phyloP scores from a whole-genome alignment of 2,113 vertebrate species.

The Lycocorax pyrrhopterus region DNA sequence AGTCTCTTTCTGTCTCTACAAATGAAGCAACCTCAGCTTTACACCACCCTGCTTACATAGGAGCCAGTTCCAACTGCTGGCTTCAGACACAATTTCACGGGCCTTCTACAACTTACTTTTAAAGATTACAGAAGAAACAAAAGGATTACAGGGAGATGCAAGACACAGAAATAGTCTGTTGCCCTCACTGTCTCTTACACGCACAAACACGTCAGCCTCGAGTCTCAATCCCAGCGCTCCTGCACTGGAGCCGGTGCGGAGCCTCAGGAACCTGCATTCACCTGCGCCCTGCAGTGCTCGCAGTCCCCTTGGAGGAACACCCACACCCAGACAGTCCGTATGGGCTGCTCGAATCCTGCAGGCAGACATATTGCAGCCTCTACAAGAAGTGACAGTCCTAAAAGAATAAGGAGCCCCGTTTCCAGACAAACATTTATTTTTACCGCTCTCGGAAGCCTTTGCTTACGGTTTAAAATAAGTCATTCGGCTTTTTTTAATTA shows the following conservation, averaged over 20 bases:
- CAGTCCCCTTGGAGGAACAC: neutral
- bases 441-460: neutral
- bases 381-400: neutral
- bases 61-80: neutral
- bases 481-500: neutral
- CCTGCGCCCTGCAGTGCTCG: neutral
- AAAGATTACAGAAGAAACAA: neutral
- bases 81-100: neutral
- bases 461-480: neutral
- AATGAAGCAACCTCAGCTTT: neutral
- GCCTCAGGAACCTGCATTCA: neutral
- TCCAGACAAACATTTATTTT: neutral
- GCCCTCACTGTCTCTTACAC: neutral
- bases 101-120: neutral
- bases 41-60: neutral
- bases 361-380: slow-evolving; percentile 13
- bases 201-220: accelerated
- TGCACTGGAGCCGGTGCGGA: accelerated
- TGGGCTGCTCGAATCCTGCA: neutral
- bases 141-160: neutral
- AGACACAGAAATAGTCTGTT: neutral
- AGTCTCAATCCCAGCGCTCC: neutral
- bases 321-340: neutral
- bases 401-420: neutral
- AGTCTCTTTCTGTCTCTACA: neutral